Evolutionary conservation across 2,797 vertebrate genomes (phyloP).

Genomic region (Percopsis omiscomaycus): DNA sequence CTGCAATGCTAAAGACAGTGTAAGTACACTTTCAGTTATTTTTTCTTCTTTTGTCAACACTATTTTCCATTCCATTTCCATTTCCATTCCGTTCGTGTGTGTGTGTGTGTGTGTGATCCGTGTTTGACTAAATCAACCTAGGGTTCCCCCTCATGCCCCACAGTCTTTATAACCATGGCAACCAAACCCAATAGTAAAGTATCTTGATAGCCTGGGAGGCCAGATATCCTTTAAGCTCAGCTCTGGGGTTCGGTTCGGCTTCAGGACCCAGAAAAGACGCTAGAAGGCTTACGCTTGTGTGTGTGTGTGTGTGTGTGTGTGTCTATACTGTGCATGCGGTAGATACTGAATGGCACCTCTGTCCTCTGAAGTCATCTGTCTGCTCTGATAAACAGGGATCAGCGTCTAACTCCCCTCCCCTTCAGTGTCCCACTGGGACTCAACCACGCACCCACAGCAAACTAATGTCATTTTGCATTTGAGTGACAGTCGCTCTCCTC

Average conservation of each 20-base stretch:
- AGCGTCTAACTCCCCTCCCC: conserved; percentile 39
- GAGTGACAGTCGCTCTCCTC: conserved; percentile 42
- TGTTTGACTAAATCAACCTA: conserved; percentile 10
- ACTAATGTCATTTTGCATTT: conserved; percentile 55
- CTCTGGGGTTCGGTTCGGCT: background rate
- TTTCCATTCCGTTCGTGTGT: background rate
- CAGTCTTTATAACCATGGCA: conserved; percentile 22
- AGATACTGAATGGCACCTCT: conserved; percentile 25
- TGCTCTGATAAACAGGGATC: conserved; percentile 58
- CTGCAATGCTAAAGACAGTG: conserved; percentile 89
- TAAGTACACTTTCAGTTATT: conserved; percentile 67
- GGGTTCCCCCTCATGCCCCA: background rate
- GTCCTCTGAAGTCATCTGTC: conserved; percentile 60
- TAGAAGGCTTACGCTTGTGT: background rate
- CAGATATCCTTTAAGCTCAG: background rate
- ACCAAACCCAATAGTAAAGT: conserved; percentile 2
- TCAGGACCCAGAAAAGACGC: conserved; percentile 3
- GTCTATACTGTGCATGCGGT: conserved; percentile 7
- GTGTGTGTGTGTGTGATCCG: background rate
- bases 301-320: conserved; percentile 46
- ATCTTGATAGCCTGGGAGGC: conserved; percentile 4
- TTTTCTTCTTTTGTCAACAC: background rate
- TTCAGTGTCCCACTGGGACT: conserved; percentile 44
- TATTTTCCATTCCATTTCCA: background rate
- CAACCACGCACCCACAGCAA: conserved; percentile 39